Conservation (phyloP, 2,113 vertebrate species). For the Empidonax traillii region DNA sequence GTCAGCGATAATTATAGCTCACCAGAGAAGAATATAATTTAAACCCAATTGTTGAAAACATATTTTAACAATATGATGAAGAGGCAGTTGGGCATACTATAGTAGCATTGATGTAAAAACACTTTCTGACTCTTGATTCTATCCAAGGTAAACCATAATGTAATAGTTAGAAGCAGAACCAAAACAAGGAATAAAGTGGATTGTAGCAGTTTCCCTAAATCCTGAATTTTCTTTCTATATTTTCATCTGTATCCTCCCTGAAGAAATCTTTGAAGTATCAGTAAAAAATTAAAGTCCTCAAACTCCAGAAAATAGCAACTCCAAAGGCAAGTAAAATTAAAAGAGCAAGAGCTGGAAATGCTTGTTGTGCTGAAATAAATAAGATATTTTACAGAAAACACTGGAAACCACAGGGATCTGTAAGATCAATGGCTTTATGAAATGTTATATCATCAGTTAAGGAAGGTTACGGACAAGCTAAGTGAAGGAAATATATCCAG, state of each 20-base stretch:
- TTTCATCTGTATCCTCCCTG: neutral
- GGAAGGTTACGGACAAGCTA: neutral
- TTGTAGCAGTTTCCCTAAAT: neutral
- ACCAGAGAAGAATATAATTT: neutral
- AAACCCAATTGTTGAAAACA: neutral
- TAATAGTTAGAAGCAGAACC: neutral
- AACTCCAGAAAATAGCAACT: neutral
- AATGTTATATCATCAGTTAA: neutral
- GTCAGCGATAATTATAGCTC: neutral
- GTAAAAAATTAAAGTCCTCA: neutral
- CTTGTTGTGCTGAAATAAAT: neutral
- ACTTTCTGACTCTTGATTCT: neutral
- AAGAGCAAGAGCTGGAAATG: neutral
- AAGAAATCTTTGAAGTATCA: neutral
- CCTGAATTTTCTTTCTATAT: neutral
- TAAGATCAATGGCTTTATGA: neutral
- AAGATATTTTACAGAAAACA: neutral
- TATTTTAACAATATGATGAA: neutral
- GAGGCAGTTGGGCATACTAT: neutral
- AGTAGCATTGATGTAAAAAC: neutral
- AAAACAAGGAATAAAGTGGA: neutral
- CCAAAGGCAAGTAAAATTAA: neutral
- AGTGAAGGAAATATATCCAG: neutral
- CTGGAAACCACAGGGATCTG: neutral
- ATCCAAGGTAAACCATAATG: neutral